Base-by-base conservation (phyloP, 2,113 vertebrate genomes). In the Oncorhynchus masou region DNA sequence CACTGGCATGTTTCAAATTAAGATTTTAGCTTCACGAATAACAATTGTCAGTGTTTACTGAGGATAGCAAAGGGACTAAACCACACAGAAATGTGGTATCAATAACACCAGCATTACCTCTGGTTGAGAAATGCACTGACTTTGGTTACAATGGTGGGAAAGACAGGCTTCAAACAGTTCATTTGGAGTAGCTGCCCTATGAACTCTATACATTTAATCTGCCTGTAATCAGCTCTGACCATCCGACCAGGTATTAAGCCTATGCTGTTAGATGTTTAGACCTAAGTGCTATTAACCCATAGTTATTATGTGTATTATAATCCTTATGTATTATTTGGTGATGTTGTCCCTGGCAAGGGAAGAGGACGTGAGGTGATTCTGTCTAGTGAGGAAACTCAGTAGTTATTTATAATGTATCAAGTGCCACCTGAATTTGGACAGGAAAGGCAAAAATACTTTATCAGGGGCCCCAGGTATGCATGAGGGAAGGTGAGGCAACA, bases 1-100 rank as follows among this genome's bases (percentile, higher is more conserved):
- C 68, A 67, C 68, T 65, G 68, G 85, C 34, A 79, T 88, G 88
- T 89, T 89, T 91, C 66, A 66, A 85, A 92, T 88, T 84, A 87
- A 79, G 68, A 48, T 79, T 84, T 74, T 82, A 80, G 83, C 77
- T 81, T 86, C 76, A 83, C 71, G 71, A 83, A 88, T 84, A 88
- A 87, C 83, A 85, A 75, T 70, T 81, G 72, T 75, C 75, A 49
- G 76, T 85, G 83, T 88, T 88, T 83, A 82, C 79, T 54, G 74
- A 73, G 72, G 74, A 84, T 79, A 81, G 74, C 70, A 15, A 34
- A 87, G 78, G 74, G 79, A 79, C 80, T 71, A 66, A 74, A 82
- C 78, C 74, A 78, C 78, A 81, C 74, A 77, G 82, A 81, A 85
- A 85, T 83, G 72, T 85, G 84, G 81, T 85, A 86, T 88, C 84